These are phyloP conservation scores for Philopedon plagiatum DNA, from an alignment of 2,888 invertebrate genomes.

Conservation along the genomic window DNA sequence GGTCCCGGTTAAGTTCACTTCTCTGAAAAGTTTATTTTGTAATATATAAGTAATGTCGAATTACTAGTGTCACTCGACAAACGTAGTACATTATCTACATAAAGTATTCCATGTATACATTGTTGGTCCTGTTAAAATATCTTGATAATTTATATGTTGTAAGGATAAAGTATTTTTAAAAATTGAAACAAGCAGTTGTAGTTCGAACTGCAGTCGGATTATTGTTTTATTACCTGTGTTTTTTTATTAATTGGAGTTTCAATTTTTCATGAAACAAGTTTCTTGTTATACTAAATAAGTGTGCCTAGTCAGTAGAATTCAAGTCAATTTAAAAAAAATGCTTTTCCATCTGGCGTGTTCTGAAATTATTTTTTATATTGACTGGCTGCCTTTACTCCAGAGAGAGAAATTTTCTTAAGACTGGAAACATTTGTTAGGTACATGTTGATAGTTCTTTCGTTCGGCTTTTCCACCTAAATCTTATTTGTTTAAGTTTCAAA, in stretches of 20 bases:
- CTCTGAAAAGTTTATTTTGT: constrained; percentile 66
- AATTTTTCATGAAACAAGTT: constrained; percentile 71
- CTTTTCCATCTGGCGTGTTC: constrained; percentile 18
- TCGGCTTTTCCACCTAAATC: not conserved
- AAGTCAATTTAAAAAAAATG: constrained; percentile 68
- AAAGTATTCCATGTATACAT: constrained; percentile 69
- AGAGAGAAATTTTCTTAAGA: no score
- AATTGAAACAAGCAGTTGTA: constrained; percentile 66
- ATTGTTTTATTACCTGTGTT: constrained; percentile 68
- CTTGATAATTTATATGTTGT: constrained; percentile 70
- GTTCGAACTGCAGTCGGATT: constrained; percentile 59
- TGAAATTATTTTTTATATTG: constrained; percentile 17
- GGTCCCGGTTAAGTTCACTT: constrained; percentile 26
- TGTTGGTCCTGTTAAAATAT: constrained; percentile 70
- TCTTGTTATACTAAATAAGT: constrained; percentile 74
- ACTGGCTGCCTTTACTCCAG: not conserved
- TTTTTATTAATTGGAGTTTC: constrained; percentile 70
- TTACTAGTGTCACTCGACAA: constrained; percentile 64
- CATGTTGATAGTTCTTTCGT: no score
- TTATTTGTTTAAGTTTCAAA: not conserved
- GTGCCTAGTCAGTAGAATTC: constrained; percentile 78
- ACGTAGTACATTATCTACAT: constrained; percentile 71
- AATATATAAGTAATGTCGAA: constrained; percentile 63
- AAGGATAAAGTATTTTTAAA: constrained; percentile 69
- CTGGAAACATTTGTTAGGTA: no score